Conservation (phyloP, 2,797 vertebrate species). For the Acanthiza pusilla region DNA sequence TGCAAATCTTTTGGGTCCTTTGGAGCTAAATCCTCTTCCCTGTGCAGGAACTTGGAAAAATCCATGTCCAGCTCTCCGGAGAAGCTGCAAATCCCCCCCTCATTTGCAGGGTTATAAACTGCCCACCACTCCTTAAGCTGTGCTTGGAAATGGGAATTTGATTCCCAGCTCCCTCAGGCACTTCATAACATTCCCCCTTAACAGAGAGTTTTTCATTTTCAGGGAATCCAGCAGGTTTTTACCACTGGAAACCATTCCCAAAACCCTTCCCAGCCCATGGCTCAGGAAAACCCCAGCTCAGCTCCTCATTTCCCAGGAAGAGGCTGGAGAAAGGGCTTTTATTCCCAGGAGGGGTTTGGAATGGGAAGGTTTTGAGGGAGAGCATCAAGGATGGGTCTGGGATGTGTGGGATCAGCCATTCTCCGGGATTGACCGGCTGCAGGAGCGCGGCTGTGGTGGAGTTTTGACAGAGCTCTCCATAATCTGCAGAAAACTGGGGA, state of each 20-base stretch:
- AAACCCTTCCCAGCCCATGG: not conserved
- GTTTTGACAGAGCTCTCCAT: not conserved
- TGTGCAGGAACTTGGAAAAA: not conserved
- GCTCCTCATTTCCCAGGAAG: not conserved
- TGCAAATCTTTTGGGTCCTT: not conserved
- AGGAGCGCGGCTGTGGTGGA: fast-evolving
- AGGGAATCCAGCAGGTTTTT: not conserved
- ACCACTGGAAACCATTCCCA: not conserved
- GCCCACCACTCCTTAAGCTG: not conserved
- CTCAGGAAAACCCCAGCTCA: not conserved
- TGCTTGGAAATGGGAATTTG: not conserved
- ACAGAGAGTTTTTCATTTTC: not conserved
- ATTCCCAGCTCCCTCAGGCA: not conserved
- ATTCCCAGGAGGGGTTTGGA: not conserved
- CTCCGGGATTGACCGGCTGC: not conserved
- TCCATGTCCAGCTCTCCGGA: fast-evolving
- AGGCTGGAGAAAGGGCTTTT: not conserved
- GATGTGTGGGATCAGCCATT: not conserved
- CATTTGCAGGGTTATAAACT: not conserved
- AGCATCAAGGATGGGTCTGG: fast-evolving
- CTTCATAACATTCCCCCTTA: not conserved
- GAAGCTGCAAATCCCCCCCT: not conserved
- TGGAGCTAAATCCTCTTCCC: not conserved
- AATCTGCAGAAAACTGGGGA: not conserved
- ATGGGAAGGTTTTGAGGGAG: not conserved